Base-by-base conservation (phyloP, 2,113 vertebrate species). In the Perca fluviatilis region DNA sequence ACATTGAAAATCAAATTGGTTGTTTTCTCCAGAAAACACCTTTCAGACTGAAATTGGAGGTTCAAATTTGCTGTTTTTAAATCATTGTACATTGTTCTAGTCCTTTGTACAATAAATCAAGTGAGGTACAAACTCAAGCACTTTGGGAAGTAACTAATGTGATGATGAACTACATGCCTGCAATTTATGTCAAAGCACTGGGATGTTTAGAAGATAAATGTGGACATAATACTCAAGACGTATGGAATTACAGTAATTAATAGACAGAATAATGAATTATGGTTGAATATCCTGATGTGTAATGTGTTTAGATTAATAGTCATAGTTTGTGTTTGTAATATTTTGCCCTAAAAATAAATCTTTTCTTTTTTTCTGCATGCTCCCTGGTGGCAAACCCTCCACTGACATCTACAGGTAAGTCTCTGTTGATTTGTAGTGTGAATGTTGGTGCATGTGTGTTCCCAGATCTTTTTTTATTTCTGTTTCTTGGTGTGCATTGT, bases 351-450 rank as follows among this genome's bases (percentile, higher is more conserved):
- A 87, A 87, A 50, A n/a, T 0, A 75, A 53, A 36, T 61, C 53
- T 80, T 6, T 80, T 84, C 14, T 80, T 6, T 58, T 56, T 9
- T 74, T 73, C n/a, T 68, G 4, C 82, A 65, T 80, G 79, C 75
- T 86, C 1, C 63, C 49, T 12, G 46, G 6, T 81, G 66, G 65
- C 47, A 27, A 84, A 77, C 57, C 23, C 9, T 61, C n/a, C 16
- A 47, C 43, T 83, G 66, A 60, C 79, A 77, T 83, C 53, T 56
- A 67, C 65, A 93, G 93, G 93, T 93, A 92, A 94, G 93, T 90
- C 6, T 54, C 2, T 63, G 33, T 64, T 47, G 50, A 51, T 72
- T 72, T 77, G 12, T 49, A 15, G 18, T 49, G 12, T 79, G 14
- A 30, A 33, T 65, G 18, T 63, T 50, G 2, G 0, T 66, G 15